A percentile compares a stretch with the other conserved stretches of the same genome.
These are phyloP conservation scores for Psephotus haematonotus DNA, from an alignment of 2,113 vertebrate species.

Conservation along the genomic window DNA sequence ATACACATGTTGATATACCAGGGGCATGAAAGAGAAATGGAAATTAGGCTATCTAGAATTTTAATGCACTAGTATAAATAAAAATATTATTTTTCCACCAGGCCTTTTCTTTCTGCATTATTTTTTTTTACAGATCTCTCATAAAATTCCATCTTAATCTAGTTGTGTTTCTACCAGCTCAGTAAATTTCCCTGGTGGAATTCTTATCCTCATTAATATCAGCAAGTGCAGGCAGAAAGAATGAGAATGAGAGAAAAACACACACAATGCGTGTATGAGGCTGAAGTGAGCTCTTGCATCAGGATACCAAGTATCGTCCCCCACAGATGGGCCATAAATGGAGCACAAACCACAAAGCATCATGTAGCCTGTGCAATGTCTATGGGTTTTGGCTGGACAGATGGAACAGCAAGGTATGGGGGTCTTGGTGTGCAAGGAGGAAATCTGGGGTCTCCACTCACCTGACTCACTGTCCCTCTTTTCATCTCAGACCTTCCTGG, in stretches of 20 bases:
- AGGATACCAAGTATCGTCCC: background rate
- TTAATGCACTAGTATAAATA: background rate
- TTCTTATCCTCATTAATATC: background rate
- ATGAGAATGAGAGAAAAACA: background rate
- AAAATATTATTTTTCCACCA: background rate
- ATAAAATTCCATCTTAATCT: constrained; percentile 3
- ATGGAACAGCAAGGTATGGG: background rate
- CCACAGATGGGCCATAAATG: background rate
- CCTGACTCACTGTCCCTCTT: background rate
- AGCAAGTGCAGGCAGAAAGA: background rate
- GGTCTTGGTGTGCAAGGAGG: background rate
- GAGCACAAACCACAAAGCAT: background rate
- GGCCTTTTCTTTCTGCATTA: background rate
- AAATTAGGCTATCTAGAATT: background rate
- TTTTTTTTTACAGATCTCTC: background rate
- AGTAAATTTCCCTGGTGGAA: background rate
- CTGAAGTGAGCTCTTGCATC: background rate
- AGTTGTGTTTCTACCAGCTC: background rate
- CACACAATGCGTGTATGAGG: background rate
- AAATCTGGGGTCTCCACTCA: background rate
- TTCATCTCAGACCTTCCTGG: background rate
- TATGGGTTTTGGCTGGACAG: background rate
- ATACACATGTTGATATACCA: background rate
- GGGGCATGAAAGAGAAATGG: background rate
- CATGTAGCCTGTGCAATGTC: background rate